Base-by-base conservation (phyloP, 1,140 invertebrate species). In the Chlorops oryzae region DNA sequence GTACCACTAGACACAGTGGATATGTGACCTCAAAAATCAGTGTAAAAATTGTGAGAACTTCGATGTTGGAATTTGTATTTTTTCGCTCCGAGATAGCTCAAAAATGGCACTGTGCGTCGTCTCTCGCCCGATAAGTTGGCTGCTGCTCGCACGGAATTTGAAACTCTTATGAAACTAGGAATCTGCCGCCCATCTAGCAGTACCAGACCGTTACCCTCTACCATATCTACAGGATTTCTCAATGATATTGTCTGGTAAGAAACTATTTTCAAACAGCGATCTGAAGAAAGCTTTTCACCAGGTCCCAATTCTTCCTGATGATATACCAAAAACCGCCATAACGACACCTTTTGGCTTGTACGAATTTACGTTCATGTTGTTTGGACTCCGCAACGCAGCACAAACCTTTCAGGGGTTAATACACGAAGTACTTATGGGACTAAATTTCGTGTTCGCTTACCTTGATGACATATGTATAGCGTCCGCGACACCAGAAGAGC, bases 401-500 rank as follows among this genome's bases (percentile, higher is more conserved):
- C 24, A 44, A 28, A 44, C 23, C 6, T 44, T 44, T 15, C 42
- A 41, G 17, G 5, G 40, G n/a, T 41, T 41, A 15, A 41, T 41
- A 9, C n/a, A 41, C 15, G 18, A 41, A 28, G 24, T 44, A 5
- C n/a, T 43, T 10, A 5, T 3, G 4, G 41, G 21, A 15, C 3
- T 24, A 3, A 45, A 52, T 34, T 52, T 61, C 25, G 15, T 63
- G 20, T 35, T 57, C 15, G 24, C 56, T 15, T 46, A 47, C 21
- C 7, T 43, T 1, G 76, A 79, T 56, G 78, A 25, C 17, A 70
- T 83, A 24, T 58, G 80, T 2, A 58, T 81, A 5, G 74, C 38
- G 38, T 73, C 63, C 2, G 48, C 45, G 40, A 43, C 46, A 17
- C 40, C 50, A 9, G 54, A 64, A 27, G 55, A 71, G 44, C 72